phyloP scores from a whole-genome alignment of 1,140 invertebrate genomes.

The Cydia fagiglandana region DNA sequence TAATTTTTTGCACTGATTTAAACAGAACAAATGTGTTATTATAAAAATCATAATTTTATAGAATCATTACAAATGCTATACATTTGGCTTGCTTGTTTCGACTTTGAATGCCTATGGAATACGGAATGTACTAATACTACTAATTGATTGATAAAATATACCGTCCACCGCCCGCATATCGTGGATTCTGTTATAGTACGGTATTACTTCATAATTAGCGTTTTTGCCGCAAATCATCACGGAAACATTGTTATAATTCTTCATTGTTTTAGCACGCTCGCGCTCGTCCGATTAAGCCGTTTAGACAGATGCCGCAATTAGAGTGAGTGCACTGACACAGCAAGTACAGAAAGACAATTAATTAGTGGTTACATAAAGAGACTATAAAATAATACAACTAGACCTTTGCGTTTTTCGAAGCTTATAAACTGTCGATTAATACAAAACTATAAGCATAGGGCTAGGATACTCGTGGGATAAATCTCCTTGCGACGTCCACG shows the following conservation, averaged over 20 bases:
- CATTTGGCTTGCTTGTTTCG: no score
- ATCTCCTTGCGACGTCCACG: no score
- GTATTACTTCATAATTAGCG: background rate
- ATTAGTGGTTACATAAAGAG: background rate
- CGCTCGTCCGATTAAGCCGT: conserved; percentile 4
- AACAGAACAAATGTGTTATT: no score
- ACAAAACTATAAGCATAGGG: no score
- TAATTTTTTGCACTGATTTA: no score
- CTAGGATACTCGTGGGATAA: no score
- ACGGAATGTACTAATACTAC: background rate
- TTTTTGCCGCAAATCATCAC: background rate
- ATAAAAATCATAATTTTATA: no score
- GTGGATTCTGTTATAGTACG: background rate
- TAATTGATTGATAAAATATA: background rate
- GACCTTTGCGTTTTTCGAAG: no score
- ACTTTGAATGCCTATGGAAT: background rate
- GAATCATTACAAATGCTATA: no score
- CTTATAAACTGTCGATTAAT: no score
- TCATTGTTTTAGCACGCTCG: background rate
- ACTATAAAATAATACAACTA: background rate
- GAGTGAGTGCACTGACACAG: background rate
- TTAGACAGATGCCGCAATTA: conserved; percentile 6
- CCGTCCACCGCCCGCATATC: background rate
- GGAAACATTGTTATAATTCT: background rate
- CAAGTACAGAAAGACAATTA: background rate